These are phyloP conservation scores for Atopsyche davidsoni DNA, from an alignment of 1,140 invertebrate genomes.

Conservation along the genomic window DNA sequence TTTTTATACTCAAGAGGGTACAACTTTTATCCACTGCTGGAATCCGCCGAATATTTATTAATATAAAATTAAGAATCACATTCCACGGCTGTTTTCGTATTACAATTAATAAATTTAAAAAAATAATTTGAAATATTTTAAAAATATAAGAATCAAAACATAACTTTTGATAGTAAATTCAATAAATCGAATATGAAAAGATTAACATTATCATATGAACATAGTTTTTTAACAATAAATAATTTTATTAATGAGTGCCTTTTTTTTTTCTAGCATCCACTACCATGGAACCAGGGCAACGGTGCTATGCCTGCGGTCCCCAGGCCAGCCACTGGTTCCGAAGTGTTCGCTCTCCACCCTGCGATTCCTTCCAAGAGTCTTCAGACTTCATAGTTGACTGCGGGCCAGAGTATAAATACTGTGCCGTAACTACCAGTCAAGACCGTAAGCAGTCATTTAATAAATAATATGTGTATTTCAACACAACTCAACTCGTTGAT, in stretches of 20 bases:
- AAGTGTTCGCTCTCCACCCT: neutral
- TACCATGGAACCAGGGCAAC: slow-evolving; percentile 7
- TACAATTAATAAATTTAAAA: too few relatives aligned
- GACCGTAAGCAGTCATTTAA: slow-evolving; percentile 33
- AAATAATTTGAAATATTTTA: too few relatives aligned
- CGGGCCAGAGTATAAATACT: slow-evolving; percentile 37
- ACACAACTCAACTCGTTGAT: neutral
- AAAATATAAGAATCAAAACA: too few relatives aligned
- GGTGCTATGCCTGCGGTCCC: slow-evolving; percentile 27
- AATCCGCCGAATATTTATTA: too few relatives aligned
- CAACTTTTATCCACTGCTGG: too few relatives aligned
- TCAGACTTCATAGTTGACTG: slow-evolving; percentile 30
- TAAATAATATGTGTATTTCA: too few relatives aligned
- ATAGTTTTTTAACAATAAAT: neutral
- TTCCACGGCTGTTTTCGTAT: too few relatives aligned
- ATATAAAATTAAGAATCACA: too few relatives aligned
- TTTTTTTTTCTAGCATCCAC: slow-evolving; percentile 19
- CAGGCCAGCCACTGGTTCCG: slow-evolving; percentile 14
- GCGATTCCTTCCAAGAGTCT: slow-evolving; percentile 13
- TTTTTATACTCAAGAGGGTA: too few relatives aligned
- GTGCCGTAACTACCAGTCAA: slow-evolving; percentile 38
- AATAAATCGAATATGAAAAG: too few relatives aligned
- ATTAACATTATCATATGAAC: too few relatives aligned
- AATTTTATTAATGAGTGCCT: neutral
- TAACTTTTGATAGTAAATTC: too few relatives aligned